A percentile compares a stretch with the other conserved stretches of the same genome.
phyloP scores from a whole-genome alignment of 2,888 invertebrate genomes.

The Eupithecia centaureata region DNA sequence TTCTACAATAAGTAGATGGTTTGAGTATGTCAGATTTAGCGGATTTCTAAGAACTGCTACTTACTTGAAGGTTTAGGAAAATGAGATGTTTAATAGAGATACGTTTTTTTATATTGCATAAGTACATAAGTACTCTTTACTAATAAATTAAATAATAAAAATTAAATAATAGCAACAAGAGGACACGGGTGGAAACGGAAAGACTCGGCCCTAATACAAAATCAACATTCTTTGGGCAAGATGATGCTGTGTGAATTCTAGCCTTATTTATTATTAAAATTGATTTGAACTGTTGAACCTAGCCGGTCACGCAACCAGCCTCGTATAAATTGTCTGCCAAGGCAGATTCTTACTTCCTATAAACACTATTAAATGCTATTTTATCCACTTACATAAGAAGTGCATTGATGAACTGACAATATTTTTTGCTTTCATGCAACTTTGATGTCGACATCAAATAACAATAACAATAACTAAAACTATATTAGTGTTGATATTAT shows the following conservation, averaged over 20 bases:
- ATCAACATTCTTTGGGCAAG: neutral
- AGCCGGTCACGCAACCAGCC: constrained; percentile 6
- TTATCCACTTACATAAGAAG: neutral
- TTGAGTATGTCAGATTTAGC: neutral
- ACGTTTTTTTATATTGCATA: too few species aligned
- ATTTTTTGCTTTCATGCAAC: neutral
- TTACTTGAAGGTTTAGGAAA: neutral
- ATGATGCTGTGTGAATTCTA: neutral
- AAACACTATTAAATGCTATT: neutral
- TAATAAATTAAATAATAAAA: too few species aligned
- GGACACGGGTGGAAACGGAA: too few species aligned
- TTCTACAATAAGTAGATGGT: neutral
- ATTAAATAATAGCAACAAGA: too few species aligned
- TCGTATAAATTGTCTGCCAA: constrained; percentile 18
- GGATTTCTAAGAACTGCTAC: neutral
- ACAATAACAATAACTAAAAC: neutral
- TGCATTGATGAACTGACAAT: neutral
- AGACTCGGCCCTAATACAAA: neutral
- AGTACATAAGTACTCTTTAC: too few species aligned
- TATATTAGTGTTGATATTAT: neutral
- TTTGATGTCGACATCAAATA: neutral
- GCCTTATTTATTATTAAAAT: neutral
- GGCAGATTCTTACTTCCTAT: constrained; percentile 23
- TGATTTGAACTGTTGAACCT: constrained; percentile 1
- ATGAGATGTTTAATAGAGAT: neutral